Conservation (phyloP, 2,888 invertebrate genomes). For the Branchellion lobata region DNA sequence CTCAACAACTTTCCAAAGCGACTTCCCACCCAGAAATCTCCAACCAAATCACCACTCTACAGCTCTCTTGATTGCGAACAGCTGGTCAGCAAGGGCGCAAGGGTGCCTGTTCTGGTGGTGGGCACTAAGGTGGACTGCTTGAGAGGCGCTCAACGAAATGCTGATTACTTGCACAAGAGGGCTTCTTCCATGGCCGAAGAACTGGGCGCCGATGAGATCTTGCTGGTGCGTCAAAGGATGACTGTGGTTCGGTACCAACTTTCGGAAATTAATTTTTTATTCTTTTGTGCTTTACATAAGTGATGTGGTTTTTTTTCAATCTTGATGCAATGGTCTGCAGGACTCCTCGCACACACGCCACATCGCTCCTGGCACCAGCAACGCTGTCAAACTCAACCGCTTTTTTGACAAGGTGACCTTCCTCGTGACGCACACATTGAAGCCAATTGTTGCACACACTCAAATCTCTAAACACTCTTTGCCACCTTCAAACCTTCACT, state of each 20-base stretch:
- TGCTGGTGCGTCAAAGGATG: slow-evolving; percentile 69
- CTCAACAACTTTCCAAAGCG: too few relatives aligned
- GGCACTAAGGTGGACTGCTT: slow-evolving; percentile 88
- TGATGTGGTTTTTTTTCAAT: too few relatives aligned
- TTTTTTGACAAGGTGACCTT: slow-evolving; percentile 89
- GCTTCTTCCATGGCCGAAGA: slow-evolving; percentile 79
- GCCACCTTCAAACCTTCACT: too few relatives aligned
- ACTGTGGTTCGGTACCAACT: background rate
- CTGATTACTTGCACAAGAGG: slow-evolving; percentile 53
- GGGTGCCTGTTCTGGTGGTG: slow-evolving; percentile 85
- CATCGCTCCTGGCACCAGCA: slow-evolving; percentile 88
- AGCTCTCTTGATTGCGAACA: slow-evolving; percentile 63
- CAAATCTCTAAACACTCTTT: too few relatives aligned
- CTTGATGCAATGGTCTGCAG: too few relatives aligned
- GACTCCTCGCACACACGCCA: slow-evolving; percentile 72
- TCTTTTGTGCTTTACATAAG: background rate
- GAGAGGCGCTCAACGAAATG: slow-evolving; percentile 63
- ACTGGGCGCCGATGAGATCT: slow-evolving; percentile 89
- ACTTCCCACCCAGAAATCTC: too few relatives aligned
- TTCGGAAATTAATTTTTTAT: slow-evolving; percentile 10
- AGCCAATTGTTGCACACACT: background rate
- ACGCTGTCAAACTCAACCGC: slow-evolving; percentile 85
- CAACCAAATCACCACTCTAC: slow-evolving; percentile 48
- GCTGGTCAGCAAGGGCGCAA: slow-evolving; percentile 61
- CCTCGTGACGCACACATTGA: background rate